A percentile compares a stretch with the other conserved stretches of the same genome.
phyloP scores from a whole-genome alignment of 2,888 invertebrate species.

The Dendrolimus pini region DNA sequence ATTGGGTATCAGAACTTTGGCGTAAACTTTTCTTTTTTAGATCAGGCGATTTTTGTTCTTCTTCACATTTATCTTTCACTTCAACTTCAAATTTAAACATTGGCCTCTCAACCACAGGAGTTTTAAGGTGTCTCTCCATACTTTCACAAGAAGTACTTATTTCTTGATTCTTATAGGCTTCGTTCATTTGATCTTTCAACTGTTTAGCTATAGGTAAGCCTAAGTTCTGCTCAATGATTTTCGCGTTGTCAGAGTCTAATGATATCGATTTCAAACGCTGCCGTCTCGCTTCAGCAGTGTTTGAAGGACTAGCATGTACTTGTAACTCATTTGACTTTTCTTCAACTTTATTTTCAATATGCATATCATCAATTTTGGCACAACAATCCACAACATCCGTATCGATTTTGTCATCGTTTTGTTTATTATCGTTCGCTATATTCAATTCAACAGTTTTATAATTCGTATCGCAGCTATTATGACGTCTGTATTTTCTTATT shows the following conservation, averaged over 20 bases:
- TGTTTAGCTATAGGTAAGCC: constrained; percentile 74
- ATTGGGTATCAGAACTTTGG: constrained; percentile 64
- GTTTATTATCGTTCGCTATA: constrained; percentile 46
- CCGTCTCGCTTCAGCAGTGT: constrained; percentile 58
- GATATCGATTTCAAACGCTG: constrained; percentile 75
- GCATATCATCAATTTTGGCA: constrained; percentile 48
- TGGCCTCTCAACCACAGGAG: constrained; percentile 46
- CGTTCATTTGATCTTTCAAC: constrained; percentile 70
- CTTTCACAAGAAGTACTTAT: constrained; percentile 61
- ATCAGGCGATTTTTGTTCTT: constrained; percentile 50
- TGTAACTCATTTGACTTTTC: constrained; percentile 43
- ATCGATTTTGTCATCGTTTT: constrained; percentile 22
- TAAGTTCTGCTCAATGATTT: constrained; percentile 75
- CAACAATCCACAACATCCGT: constrained; percentile 61
- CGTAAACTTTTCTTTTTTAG: constrained; percentile 53
- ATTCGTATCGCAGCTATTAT: constrained; percentile 65
- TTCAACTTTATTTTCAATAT: constrained; percentile 38
- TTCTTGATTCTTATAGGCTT: constrained; percentile 61
- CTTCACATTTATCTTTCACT: constrained; percentile 36
- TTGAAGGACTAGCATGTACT: constrained; percentile 35
- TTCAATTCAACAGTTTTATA: constrained; percentile 57
- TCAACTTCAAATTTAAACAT: constrained; percentile 63
- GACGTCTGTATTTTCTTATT: constrained; percentile 51
- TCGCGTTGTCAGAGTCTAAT: constrained; percentile 74
- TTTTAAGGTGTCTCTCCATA: constrained; percentile 49